These are phyloP conservation scores for Camelus bactrianus DNA, from an alignment of 2,113 vertebrate genomes.

Conservation along the genomic window DNA sequence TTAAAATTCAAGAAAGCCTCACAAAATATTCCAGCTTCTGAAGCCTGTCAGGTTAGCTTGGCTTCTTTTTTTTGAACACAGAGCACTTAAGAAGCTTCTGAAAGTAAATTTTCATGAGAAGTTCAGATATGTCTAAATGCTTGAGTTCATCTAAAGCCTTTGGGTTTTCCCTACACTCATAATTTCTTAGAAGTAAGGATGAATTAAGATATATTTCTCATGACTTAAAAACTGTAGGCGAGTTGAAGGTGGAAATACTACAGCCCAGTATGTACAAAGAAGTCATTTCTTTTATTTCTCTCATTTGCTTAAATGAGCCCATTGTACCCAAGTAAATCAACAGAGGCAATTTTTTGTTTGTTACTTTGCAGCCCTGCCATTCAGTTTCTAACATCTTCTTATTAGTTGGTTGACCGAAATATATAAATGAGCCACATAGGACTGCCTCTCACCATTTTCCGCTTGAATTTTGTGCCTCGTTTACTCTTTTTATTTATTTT, in stretches of 20 bases:
- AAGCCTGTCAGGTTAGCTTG: background rate
- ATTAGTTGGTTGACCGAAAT: background rate
- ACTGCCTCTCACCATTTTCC: background rate
- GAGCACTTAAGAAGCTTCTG: background rate
- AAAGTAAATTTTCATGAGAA: slow-evolving; percentile 58
- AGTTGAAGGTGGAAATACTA: background rate
- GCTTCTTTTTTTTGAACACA: slow-evolving; percentile 33
- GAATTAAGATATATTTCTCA: slow-evolving; percentile 42
- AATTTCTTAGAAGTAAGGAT: slow-evolving; percentile 51
- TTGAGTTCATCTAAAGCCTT: slow-evolving; percentile 36
- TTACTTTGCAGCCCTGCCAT: slow-evolving; percentile 9
- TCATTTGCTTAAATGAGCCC: background rate
- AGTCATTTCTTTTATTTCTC: slow-evolving; percentile 1
- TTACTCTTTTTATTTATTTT: background rate
- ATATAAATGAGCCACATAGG: background rate
- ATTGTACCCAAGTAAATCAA: background rate
- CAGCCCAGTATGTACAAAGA: background rate
- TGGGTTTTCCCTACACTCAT: slow-evolving; percentile 27
- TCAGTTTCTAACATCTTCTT: background rate
- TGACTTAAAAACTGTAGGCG: slow-evolving; percentile 24
- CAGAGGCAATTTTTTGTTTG: background rate
- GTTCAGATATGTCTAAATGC: slow-evolving; percentile 55
- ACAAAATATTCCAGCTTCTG: background rate
- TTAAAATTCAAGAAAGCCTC: background rate
- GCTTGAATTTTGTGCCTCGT: background rate